Evolutionary conservation across 2,888 invertebrate genomes (phyloP), one percentile per base, ranked within the genome.

Genomic region (Xanthorhoe designata): DNA sequence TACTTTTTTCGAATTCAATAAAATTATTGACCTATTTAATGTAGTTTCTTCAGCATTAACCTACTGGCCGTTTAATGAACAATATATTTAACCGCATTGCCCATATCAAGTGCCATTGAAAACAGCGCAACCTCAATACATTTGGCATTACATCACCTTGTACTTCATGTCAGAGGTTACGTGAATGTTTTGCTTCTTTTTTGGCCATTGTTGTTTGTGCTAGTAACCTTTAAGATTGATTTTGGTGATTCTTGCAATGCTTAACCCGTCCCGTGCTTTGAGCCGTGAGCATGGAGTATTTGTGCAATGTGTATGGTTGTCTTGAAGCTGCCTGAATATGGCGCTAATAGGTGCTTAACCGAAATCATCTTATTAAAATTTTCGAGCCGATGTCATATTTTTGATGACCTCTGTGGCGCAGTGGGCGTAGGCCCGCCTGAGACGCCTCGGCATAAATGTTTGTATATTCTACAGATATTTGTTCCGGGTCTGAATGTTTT

Each of bases 151-250:
- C 59, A 59, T 51, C 19, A 59, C n/a, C 5, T 35, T 18, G 4
- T 29, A 42, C 24, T 32, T 29, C 59, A 53, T 49, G 50, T 29
- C 59, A 42, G 53, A 49, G 53, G 54, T 64, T 59, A 64, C 59
- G 54, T 64, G 29, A 17, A 57, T 58, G 17, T 58, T 57, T 32
- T 32, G 42, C 5, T 8, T n/a, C 6, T 62, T 57, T 45, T 29
- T 35, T 8, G 42, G 13, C 19, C 50, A 8, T 49, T 19, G 10
- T 54, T 42, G 4, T 38, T 15, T 50, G 64, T 54, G 54, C 58
- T 6, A 35, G 49, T 61, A 61, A 61, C 61, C 61, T 55, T 61
- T 55, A 8, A 0, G 45, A 47, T 45, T 42, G 45, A 18, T 60
- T 45, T 24, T 10, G 8, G 7, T 35, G 45, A 45, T n/a, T 45